Evolutionary conservation across 2,797 vertebrate species (phyloP).

Genomic region (Austrolebias charrua): DNA sequence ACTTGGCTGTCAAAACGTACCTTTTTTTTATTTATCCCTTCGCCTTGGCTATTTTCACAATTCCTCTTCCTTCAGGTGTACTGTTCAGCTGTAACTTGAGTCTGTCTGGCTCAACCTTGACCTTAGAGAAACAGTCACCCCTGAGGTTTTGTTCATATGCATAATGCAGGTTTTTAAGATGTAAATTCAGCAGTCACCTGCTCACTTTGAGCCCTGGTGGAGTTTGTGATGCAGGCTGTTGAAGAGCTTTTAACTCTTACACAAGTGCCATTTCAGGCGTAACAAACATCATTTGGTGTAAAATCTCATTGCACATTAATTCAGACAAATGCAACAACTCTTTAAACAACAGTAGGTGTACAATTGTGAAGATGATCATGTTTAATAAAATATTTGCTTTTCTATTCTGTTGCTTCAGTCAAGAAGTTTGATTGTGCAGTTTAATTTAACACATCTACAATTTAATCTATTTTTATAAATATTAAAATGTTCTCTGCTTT

Average conservation of each 20-base stretch:
- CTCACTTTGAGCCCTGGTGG: slow-evolving; percentile 39
- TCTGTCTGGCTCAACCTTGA: too few species aligned
- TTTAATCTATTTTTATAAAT: not conserved
- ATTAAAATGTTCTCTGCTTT: not conserved
- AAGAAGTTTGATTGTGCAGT: not conserved
- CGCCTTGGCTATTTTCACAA: slow-evolving; percentile 20
- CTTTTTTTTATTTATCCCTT: slow-evolving; percentile 4
- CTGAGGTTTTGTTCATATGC: slow-evolving; percentile 24
- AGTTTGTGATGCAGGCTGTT: slow-evolving; percentile 37
- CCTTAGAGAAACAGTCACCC: too few species aligned
- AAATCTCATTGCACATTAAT: slow-evolving; percentile 36
- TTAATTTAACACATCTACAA: not conserved
- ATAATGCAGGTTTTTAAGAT: slow-evolving; percentile 34
- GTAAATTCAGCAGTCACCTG: slow-evolving; percentile 34
- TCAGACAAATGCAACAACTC: slow-evolving; percentile 24
- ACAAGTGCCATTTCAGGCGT: slow-evolving; percentile 44
- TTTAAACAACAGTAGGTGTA: too few species aligned
- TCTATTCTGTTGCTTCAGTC: too few species aligned
- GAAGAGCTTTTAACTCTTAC: slow-evolving; percentile 48
- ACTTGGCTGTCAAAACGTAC: slow-evolving; percentile 20
- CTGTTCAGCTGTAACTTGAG: slow-evolving; percentile 10
- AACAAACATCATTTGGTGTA: slow-evolving; percentile 39
- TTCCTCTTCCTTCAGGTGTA: slow-evolving; percentile 25
- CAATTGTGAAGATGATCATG: too few species aligned
- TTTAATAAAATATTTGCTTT: too few species aligned